Evolutionary conservation across 1,140 invertebrate species (phyloP).

Genomic region (Gryllus bimaculatus): DNA sequence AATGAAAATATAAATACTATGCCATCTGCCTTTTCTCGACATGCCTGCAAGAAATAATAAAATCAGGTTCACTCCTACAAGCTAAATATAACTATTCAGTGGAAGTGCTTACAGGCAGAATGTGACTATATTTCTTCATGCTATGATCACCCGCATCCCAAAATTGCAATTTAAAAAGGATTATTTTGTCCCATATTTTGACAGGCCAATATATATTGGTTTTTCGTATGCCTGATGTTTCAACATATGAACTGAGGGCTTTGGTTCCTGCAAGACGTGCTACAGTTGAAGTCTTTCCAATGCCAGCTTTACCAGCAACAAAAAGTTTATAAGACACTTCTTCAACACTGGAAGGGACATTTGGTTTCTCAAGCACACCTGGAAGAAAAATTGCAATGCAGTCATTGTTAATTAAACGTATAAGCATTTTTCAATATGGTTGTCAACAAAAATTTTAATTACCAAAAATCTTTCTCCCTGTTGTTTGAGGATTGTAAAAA

Average conservation of each 20-base stretch:
- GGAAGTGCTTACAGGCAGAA: conserved; percentile 39
- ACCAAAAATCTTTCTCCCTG: conserved; percentile 27
- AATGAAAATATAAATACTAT: conserved; percentile 47
- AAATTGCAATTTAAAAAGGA: conserved; percentile 48
- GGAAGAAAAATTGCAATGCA: conserved; percentile 23
- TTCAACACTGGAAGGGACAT: conserved; percentile 37
- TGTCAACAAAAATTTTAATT: not conserved
- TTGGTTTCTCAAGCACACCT: conserved; percentile 47
- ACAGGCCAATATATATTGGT: conserved; percentile 50
- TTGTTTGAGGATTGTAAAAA: conserved; percentile 36
- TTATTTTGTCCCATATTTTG: conserved; percentile 44
- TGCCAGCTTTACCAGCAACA: conserved; percentile 44
- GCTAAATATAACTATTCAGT: not conserved
- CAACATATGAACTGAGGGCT: conserved; percentile 33
- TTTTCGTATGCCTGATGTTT: conserved; percentile 48
- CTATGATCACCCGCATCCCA: conserved; percentile 50
- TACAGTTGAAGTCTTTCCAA: conserved; percentile 46
- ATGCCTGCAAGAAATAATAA: conserved; percentile 32
- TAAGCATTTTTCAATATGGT: not conserved
- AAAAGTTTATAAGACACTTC: conserved; percentile 52
- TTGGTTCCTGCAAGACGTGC: conserved; percentile 40
- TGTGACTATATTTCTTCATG: conserved; percentile 49
- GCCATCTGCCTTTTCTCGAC: conserved; percentile 44
- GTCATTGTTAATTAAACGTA: not conserved
- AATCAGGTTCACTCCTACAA: not conserved